Percentiles rank a stretch among this genome's conserved stretches.
Evolutionary conservation across 2,797 vertebrate genomes (phyloP).

Genomic region (Centropyge bicolor): DNA sequence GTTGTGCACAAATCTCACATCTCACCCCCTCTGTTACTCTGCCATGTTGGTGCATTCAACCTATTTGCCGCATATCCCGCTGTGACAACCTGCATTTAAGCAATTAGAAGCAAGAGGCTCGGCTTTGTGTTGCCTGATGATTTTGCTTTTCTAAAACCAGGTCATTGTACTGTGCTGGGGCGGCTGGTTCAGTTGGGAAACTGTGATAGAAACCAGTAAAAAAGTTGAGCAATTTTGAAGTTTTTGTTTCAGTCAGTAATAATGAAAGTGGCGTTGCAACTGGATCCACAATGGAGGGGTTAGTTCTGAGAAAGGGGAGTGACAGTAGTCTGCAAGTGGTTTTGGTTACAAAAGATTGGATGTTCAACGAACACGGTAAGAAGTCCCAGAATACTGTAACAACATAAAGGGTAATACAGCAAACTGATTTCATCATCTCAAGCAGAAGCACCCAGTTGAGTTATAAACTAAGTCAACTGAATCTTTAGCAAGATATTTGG

Average conservation of each 20-base stretch:
- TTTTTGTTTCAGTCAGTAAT: neutral
- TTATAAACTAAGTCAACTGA: no score
- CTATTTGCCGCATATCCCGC: neutral
- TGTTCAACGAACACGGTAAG: no score
- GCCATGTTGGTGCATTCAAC: neutral
- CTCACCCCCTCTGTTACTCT: neutral
- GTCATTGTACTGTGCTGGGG: neutral
- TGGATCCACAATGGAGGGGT: no score
- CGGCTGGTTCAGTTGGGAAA: constrained; percentile 6
- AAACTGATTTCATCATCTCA: no score
- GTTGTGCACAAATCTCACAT: no score
- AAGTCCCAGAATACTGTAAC: no score
- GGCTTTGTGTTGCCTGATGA: neutral
- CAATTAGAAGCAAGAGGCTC: neutral
- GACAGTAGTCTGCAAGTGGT: no score
- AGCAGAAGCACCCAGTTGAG: no score
- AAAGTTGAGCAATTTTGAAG: neutral
- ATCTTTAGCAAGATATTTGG: no score
- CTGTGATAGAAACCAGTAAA: neutral
- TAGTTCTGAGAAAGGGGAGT: no score
- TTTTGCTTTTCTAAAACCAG: constrained; percentile 3
- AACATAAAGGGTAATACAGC: no score
- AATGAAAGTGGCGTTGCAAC: neutral
- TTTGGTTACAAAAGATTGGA: no score
- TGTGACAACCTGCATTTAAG: constrained; percentile 20